Evolutionary conservation across 2,113 vertebrate species (phyloP), one percentile per base, ranked within the genome.

Genomic region (Leiothrix lutea): DNA sequence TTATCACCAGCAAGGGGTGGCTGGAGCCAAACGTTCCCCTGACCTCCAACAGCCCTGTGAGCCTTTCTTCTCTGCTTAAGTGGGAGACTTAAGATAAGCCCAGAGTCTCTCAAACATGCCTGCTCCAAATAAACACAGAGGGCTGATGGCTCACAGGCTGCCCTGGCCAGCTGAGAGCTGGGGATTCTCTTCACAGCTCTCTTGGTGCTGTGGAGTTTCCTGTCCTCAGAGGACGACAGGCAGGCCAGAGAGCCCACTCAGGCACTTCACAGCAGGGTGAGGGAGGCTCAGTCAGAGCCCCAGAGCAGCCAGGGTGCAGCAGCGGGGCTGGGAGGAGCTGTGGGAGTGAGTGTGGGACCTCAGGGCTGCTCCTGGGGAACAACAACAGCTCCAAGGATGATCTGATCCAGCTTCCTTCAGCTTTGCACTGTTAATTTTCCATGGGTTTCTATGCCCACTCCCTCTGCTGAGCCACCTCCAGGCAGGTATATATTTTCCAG

Each of bases 211-310:
- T 12, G 9, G 54, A 18, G 38, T 35, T 70, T 9, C 36, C n/a
- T 29, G 36, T 38, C 36, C 61, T 48, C 54, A 8, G 14, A 29
- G n/a, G 62, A 16, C 0, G 3, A 48, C 0, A 2, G 42, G 20
- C 33, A 60, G 82, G 28, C 28, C 35, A 14, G 57, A 23, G 5
- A 73, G 9, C 29, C 6, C 24, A 21, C 47, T 31, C 17, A 0
- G 10, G 21, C 56, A 6, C 5, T 7, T 17, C 35, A 2, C 9
- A 18, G 20, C 28, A 9, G 1, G 2, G 4, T 0, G 0, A 28
- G 22, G 50, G 47, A 40, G 70, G 33, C 42, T 36, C 4, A 12
- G 17, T 9, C 17, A 51, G 4, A n/a, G 20, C 47, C 54, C 42
- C 45, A 14, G 73, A 48, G 36, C 11, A 2, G 48, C 5, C 21